Evolutionary conservation across 2,888 invertebrate species (phyloP).

Genomic region (Augiades crinisus): DNA sequence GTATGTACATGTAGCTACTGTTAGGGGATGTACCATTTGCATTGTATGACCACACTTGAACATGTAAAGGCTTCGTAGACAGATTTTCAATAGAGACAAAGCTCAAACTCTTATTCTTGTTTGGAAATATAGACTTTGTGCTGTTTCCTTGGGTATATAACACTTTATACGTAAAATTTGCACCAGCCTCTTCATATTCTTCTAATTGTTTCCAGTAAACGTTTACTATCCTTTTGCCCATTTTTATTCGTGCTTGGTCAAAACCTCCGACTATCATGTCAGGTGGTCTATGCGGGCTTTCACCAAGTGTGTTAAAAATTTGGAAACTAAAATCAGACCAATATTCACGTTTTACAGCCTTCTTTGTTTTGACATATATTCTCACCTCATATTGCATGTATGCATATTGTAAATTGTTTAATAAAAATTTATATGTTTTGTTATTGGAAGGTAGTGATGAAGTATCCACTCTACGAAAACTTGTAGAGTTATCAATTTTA

Average conservation of each 20-base stretch:
- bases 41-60: conserved; percentile 84
- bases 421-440: conserved; percentile 59
- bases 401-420: conserved; percentile 83
- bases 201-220: conserved; percentile 91
- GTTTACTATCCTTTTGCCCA: conserved; percentile 82
- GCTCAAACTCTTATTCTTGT: conserved; percentile 79
- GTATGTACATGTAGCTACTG: conserved; percentile 82
- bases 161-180: conserved; percentile 87
- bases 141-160: conserved; percentile 54
- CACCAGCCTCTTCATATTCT: conserved; percentile 86
- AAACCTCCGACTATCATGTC: conserved; percentile 88
- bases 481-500: conserved; percentile 65
- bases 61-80: conserved; percentile 56
- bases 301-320: conserved; percentile 82
- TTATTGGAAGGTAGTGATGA: conserved; percentile 53
- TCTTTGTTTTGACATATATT: conserved; percentile 83
- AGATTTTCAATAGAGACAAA: conserved; percentile 83
- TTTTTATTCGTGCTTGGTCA: too few relatives aligned
- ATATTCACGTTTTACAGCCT: conserved; percentile 77
- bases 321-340: conserved; percentile 87
- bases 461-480: conserved; percentile 65
- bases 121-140: conserved; percentile 56
- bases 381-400: conserved; percentile 87
- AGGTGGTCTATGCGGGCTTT: conserved; percentile 85
- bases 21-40: conserved; percentile 79